Percentiles rank a stretch among this genome's conserved stretches.
Conservation (phyloP, 1,140 invertebrate species). For the Fopius arisanus region DNA sequence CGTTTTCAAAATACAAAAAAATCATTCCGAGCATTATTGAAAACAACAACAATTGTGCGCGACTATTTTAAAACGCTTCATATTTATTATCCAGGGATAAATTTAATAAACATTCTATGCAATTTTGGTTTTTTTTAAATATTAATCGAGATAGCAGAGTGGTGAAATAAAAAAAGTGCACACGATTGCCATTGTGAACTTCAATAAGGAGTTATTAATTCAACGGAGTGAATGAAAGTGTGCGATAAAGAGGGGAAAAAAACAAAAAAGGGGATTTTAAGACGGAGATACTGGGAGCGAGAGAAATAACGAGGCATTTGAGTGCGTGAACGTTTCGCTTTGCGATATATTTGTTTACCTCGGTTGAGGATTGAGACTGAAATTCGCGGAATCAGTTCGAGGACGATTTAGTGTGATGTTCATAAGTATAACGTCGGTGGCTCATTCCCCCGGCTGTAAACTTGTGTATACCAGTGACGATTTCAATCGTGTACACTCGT, state of each 20-base stretch:
- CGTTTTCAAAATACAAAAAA: conserved; percentile 3
- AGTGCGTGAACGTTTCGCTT: neutral
- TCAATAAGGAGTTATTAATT: no score
- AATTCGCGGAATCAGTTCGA: neutral
- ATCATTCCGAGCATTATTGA: neutral
- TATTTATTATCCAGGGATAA: neutral
- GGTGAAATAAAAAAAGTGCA: no score
- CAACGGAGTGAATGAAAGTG: no score
- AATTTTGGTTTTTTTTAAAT: neutral
- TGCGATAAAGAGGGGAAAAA: no score
- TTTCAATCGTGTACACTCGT: neutral
- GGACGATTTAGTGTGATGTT: neutral
- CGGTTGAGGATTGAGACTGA: neutral
- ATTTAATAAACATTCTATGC: neutral
- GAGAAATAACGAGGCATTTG: no score
- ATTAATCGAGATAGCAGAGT: no score
- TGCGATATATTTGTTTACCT: neutral
- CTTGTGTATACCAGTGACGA: neutral
- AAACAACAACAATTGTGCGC: neutral
- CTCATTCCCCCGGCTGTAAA: neutral
- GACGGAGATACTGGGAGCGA: no score
- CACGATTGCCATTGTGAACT: no score
- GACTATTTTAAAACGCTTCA: neutral
- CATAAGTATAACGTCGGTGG: neutral
- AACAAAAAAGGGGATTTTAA: no score